Evolutionary conservation across 2,113 vertebrate species (phyloP), one percentile per base, ranked within the genome.

Genomic region (Tiliqua scincoides): DNA sequence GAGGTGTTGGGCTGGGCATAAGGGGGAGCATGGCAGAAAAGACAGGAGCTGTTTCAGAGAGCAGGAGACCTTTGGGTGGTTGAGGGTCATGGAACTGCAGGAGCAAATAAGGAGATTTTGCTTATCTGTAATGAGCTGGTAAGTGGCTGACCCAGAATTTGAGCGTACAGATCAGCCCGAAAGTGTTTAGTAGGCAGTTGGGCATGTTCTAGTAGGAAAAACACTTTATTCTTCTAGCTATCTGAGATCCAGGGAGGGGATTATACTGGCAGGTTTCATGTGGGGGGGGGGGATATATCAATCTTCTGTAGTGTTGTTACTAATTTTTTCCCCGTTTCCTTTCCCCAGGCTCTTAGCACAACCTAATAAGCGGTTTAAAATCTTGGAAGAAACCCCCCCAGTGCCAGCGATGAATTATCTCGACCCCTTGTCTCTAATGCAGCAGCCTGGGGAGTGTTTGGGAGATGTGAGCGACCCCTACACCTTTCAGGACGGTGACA

Each of bases 401-500:
- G 94, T 96, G 93, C 97, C 97, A 85, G 91, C 96, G 8, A 82
- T 98, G 85, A 97, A 95, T 91, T 96, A 98, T 63, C 95, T 98
- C 20, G 97, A 97, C 71, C 93, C 94, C 2, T 91, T 96, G 88
- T 93, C 96, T 82, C 93, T 96, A 2, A 89, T 95, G 18, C 97
- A 97, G 83, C 95, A 96, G 0, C 96, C 97, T 61, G 96, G 96
- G 73, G 98, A 99, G 94, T 95, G 93, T 20, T 92, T 98, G 89
- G 97, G 97, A 83, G 98, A 98, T 25, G 93, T 95, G 25, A 97
- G 97, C 71, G 99, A 99, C 91, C 99, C 99, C 0, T 99, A 99
- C 23, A 98, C 98, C 90, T 99, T 99, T 65, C 98, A 99, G 95
- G 99, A 99, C 71, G 98, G 98, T 14, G 99, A 99, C 85, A 98